Conservation (phyloP, 2,888 invertebrate species). For the Trissonchulus latispiculum region DNA sequence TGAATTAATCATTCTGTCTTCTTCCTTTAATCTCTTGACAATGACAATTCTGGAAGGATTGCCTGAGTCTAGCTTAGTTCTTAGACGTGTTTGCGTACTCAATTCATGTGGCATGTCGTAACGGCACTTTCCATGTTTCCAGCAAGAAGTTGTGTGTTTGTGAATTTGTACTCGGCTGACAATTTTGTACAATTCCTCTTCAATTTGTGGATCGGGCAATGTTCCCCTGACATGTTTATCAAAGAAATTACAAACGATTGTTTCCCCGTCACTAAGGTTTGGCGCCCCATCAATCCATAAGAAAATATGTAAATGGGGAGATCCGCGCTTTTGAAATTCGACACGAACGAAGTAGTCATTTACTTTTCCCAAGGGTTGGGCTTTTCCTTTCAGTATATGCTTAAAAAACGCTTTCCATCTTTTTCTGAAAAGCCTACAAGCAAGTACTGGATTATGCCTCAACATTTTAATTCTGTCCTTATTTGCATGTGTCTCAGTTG, state of each 20-base stretch:
- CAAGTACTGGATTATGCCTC: background rate
- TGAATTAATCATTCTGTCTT: background rate
- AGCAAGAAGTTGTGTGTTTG: background rate
- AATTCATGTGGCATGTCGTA: constrained; percentile 2
- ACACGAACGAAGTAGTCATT: background rate
- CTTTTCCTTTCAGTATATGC: background rate
- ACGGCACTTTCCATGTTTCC: background rate
- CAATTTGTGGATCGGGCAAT: background rate
- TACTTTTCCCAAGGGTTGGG: background rate
- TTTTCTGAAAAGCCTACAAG: background rate
- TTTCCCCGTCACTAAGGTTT: background rate
- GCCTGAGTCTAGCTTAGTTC: background rate
- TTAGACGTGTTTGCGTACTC: background rate
- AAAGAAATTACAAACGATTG: background rate
- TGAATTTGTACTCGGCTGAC: background rate
- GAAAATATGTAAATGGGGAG: constrained; percentile 3
- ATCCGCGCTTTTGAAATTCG: constrained; percentile 10
- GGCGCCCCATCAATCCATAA: constrained; percentile 3
- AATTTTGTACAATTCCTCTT: background rate
- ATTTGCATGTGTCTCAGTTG: no score
- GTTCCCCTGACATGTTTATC: background rate
- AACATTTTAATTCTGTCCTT: background rate
- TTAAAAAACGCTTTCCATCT: background rate
- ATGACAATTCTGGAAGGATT: background rate
- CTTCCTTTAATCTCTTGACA: background rate